These are phyloP conservation scores for Hippoglossus hippoglossus DNA, from an alignment of 2,797 vertebrate species.

Conservation along the genomic window DNA sequence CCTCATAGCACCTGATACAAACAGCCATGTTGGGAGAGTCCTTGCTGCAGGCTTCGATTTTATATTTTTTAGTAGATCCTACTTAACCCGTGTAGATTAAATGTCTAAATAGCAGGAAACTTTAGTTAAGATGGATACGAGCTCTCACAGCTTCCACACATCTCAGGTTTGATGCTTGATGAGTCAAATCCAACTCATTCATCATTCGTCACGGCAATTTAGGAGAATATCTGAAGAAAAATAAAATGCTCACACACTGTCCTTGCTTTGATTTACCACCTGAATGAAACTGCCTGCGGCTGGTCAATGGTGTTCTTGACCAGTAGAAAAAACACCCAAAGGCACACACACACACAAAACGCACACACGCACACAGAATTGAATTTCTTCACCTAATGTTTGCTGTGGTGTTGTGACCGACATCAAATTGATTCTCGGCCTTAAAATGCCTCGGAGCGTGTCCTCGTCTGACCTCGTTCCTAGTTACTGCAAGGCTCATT, in stretches of 20 bases:
- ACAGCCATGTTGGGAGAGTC: slow-evolving; percentile 5
- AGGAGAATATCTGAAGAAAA: too few relatives aligned
- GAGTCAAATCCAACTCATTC: too few relatives aligned
- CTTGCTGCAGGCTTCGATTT: background rate
- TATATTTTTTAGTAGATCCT: too few relatives aligned
- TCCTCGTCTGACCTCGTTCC: slow-evolving; percentile 12
- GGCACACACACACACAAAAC: background rate
- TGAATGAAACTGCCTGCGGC: slow-evolving; percentile 13
- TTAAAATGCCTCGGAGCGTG: slow-evolving; percentile 1
- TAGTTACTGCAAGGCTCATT: background rate
- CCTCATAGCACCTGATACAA: background rate
- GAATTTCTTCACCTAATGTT: background rate
- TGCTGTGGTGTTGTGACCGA: background rate
- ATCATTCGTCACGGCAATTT: too few relatives aligned
- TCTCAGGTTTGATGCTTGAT: background rate
- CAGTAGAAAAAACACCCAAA: background rate
- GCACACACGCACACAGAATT: background rate
- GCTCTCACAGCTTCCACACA: background rate
- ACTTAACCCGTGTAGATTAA: background rate
- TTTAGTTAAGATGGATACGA: too few relatives aligned
- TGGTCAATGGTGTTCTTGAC: slow-evolving; percentile 2
- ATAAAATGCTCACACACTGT: background rate
- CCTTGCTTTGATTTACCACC: slow-evolving; percentile 14
- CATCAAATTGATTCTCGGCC: slow-evolving; percentile 15
- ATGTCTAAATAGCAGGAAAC: slow-evolving; percentile 1